Conservation (phyloP, 2,797 vertebrate genomes). For the Myotis planiceps region DNA sequence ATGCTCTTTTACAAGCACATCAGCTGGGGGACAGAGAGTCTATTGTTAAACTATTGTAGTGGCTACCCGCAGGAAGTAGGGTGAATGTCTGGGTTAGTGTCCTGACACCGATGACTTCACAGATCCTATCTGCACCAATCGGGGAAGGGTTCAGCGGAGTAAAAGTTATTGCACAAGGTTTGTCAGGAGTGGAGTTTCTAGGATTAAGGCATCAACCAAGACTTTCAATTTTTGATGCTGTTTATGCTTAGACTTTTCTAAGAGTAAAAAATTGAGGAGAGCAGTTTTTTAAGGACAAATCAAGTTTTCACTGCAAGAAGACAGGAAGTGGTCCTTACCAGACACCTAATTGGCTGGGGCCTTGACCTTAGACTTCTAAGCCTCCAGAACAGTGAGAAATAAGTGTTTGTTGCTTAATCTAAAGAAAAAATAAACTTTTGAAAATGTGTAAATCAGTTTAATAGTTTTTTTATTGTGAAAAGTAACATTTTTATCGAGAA, state of each 20-base stretch:
- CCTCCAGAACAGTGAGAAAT: not conserved
- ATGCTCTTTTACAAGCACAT: not conserved
- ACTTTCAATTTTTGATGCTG: not conserved
- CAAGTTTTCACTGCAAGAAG: not conserved
- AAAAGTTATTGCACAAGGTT: not conserved
- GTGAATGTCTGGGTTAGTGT: conserved; percentile 53
- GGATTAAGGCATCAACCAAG: not conserved
- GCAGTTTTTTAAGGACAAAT: not conserved
- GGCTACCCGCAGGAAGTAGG: conserved; percentile 62
- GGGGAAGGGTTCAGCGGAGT: not conserved
- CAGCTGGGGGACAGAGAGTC: conserved; percentile 49
- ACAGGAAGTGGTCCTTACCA: not conserved
- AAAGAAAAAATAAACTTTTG: not conserved
- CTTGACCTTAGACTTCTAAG: not conserved
- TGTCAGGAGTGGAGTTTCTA: not conserved
- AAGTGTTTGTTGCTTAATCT: not conserved
- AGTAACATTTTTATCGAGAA: conserved; percentile 43
- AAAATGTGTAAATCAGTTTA: conserved; percentile 3
- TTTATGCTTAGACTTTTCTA: conserved; percentile 12
- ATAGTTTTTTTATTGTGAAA: conserved; percentile 33
- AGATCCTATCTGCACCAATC: not conserved
- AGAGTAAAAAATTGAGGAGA: not conserved
- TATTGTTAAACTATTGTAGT: conserved; percentile 43
- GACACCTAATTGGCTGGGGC: not conserved
- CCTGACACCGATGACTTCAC: conserved; percentile 53